Conservation (phyloP, 2,888 invertebrate species). For the Apeira syringaria region DNA sequence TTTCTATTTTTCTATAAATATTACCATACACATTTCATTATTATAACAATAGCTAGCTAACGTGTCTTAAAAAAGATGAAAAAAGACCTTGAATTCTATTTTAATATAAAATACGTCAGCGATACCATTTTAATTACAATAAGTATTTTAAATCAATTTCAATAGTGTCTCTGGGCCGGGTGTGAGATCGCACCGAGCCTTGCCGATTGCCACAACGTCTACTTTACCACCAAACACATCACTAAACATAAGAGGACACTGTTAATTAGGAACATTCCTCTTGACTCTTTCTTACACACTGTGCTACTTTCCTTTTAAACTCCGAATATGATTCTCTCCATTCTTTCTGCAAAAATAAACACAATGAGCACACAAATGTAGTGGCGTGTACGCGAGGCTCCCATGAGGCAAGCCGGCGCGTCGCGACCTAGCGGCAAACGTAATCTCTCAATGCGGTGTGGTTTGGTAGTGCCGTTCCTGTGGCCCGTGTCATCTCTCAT, state of each 20-base stretch:
- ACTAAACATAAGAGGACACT: slow-evolving; percentile 82
- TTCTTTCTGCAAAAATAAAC: slow-evolving; percentile 93
- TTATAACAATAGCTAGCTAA: slow-evolving; percentile 79
- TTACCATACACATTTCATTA: slow-evolving; percentile 78
- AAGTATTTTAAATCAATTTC: slow-evolving; percentile 81
- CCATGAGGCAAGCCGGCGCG: slow-evolving; percentile 46
- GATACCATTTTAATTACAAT: slow-evolving; percentile 79
- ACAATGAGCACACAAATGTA: slow-evolving; percentile 79
- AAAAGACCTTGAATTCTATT: slow-evolving; percentile 78
- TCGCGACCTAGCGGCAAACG: slow-evolving; percentile 48
- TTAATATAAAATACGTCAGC: slow-evolving; percentile 80
- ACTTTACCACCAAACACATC: slow-evolving; percentile 74
- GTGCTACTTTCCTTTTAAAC: slow-evolving; percentile 98
- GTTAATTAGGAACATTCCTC: slow-evolving; percentile 96
- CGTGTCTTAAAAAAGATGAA: slow-evolving; percentile 82
- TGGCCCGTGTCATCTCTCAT: slow-evolving; percentile 71
- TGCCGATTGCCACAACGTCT: slow-evolving; percentile 44
- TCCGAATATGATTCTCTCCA: slow-evolving; percentile 98
- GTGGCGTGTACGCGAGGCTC: slow-evolving; percentile 42
- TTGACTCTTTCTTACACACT: slow-evolving; percentile 99
- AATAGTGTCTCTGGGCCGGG: slow-evolving; percentile 79
- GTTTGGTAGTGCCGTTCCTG: slow-evolving; percentile 50
- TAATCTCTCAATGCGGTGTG: slow-evolving; percentile 45
- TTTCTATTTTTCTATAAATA: slow-evolving; percentile 78
- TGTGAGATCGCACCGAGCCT: slow-evolving; percentile 13